Evolutionary conservation across 1,140 invertebrate species (phyloP).

Genomic region (Drosophila tani): DNA sequence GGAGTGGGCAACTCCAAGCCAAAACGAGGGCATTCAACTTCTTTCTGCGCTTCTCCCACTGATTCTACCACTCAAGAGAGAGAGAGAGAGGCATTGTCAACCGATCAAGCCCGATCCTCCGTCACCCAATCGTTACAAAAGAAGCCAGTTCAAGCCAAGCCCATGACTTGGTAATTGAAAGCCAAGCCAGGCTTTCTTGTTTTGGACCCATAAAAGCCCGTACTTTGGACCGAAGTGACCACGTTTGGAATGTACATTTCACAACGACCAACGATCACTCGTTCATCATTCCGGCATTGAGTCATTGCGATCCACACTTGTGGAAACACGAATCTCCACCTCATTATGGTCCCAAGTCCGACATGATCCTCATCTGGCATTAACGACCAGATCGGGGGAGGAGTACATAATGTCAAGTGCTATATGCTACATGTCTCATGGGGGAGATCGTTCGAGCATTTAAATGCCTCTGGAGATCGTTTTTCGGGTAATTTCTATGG

Average conservation of each 20-base stretch:
- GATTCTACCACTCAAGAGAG: slow-evolving; percentile 27
- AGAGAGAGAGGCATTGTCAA: slow-evolving; percentile 37
- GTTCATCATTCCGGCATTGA: slow-evolving; percentile 7
- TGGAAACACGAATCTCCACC: slow-evolving; percentile 29
- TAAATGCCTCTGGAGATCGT: background rate
- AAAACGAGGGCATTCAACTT: slow-evolving; percentile 75
- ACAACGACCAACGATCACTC: slow-evolving; percentile 11
- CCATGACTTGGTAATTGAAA: slow-evolving; percentile 41
- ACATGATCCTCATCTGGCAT: slow-evolving; percentile 29
- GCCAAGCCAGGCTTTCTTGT: slow-evolving; percentile 38
- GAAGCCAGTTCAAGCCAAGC: slow-evolving; percentile 23
- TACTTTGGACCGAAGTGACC: background rate
- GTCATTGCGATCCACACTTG: slow-evolving; percentile 34
- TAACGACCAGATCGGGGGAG: background rate
- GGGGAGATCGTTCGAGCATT: slow-evolving; percentile 2
- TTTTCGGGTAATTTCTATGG: background rate
- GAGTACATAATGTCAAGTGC: slow-evolving; percentile 26
- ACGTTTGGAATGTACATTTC: slow-evolving; percentile 36
- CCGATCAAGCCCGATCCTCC: slow-evolving; percentile 19
- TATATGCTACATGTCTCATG: background rate
- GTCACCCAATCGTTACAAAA: slow-evolving; percentile 18
- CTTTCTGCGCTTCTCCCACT: slow-evolving; percentile 28
- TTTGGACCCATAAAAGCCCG: slow-evolving; percentile 9
- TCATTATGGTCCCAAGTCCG: slow-evolving; percentile 15
- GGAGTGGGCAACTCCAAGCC: slow-evolving; percentile 35